A percentile compares a stretch with the other conserved stretches of the same genome.
phyloP scores from a whole-genome alignment of 2,888 invertebrate species.

The Dexiosoma caninum region DNA sequence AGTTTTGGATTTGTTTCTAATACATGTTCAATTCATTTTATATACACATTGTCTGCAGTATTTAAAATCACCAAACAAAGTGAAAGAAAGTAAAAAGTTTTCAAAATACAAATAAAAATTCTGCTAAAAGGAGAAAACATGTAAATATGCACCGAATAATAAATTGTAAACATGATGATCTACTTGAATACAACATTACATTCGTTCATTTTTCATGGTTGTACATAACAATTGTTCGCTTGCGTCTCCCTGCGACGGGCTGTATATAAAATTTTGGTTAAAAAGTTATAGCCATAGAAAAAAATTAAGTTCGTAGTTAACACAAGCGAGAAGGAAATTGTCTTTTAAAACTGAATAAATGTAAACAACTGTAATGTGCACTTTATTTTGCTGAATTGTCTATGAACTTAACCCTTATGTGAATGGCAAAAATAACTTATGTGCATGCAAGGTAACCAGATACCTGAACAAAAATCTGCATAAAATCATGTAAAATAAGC shows the following conservation, averaged over 20 bases:
- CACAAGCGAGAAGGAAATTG: no score
- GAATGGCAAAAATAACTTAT: no score
- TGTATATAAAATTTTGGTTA: not conserved
- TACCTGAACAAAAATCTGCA: no score
- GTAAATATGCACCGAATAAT: not conserved
- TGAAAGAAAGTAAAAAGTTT: not conserved
- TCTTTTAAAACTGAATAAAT: no score
- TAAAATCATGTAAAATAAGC: no score
- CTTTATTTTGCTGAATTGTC: no score
- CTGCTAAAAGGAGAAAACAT: not conserved
- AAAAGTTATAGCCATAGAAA: no score
- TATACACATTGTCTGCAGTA: not conserved
- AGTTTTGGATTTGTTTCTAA: not conserved
- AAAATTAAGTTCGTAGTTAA: no score
- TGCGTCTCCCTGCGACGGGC: not conserved
- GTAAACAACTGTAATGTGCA: no score
- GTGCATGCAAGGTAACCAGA: no score
- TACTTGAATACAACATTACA: not conserved
- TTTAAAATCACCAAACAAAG: conserved; percentile 3
- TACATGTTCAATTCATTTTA: not conserved
- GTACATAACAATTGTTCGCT: not conserved
- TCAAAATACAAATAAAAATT: not conserved
- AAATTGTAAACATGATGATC: conserved; percentile 17
- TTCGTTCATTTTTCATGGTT: not conserved
- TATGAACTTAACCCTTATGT: no score